Evolutionary conservation across 1,140 invertebrate genomes (phyloP), one percentile per base, ranked within the genome.

Genomic region (Neomicropteryx cornuta): DNA sequence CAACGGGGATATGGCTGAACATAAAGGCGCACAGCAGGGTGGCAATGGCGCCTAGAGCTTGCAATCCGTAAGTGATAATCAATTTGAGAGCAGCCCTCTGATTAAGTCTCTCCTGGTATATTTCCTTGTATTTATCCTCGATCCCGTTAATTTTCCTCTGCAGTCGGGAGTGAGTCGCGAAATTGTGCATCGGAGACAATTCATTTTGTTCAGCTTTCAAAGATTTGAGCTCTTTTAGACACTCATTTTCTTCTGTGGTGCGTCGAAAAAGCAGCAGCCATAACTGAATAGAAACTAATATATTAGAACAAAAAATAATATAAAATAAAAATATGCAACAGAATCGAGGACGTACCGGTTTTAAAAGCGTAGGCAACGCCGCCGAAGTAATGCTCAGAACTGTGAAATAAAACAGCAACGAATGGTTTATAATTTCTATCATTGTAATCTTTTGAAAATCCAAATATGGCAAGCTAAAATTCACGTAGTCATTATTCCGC

Each of bases 121-220:
- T 52, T 21, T 63, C 57, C 43, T 65, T 62, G 10, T 63, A 42
- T 21, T 53, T 37, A 18, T 44, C 43, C 42, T 66, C 62, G 8
- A 67, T 40, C 49, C 56, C 61, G 33, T 57, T 61, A 14, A 68
- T 62, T 43, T 51, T 61, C 13, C 66, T 50, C 41, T 68, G 66
- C 16, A 68, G 22, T 44, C 64, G 67, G 0, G 62, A 59, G 44
- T 66, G 61, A n/a, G 62, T 56, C 16, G 62, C 63, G 54, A 68
- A 68, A 34, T 67, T 61, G 42, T 68, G 63, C 45, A 61, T 66
- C 47, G 67, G 66, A 4, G 66, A 68, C 34, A 66, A 56, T 5
- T 38, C 37, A 30, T 56, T 53, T 39, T 66, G 64, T 36, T 59
- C 49, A 2, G 43, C 41, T 50, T 64, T 62, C 4, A 66, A 22